Evolutionary conservation across 1,140 invertebrate species (phyloP), one percentile per base, ranked within the genome.

Genomic region (Archivesica marissinica): DNA sequence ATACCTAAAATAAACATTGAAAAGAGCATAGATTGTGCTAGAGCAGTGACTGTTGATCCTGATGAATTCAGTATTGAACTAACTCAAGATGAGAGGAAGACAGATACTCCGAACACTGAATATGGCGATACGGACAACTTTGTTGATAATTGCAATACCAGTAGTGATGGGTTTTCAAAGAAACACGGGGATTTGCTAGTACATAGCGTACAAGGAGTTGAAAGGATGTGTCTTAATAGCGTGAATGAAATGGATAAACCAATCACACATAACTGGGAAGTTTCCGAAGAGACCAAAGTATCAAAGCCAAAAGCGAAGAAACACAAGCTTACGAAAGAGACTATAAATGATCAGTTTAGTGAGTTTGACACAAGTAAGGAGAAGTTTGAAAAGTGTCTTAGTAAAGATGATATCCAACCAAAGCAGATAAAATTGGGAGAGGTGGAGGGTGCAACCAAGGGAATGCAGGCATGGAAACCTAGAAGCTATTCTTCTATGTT

Each of bases 51-150:
- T n/a, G n/a, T 70, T 39, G 66, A 70, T 33, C 66, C 66, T 38
- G 66, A 70, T 35, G 66, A 70, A 17, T 70, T 70, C 41, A 41
- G 38, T 38, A 41, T 70, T 7, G n/a, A 70, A 17, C 38, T 70
- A 3, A 35, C 66, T n/a, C n/a, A n/a, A n/a, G n/a, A n/a, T n/a
- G n/a, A n/a, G n/a, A n/a, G n/a, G n/a, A n/a, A n/a, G n/a, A n/a
- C n/a, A n/a, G n/a, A n/a, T n/a, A n/a, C n/a, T n/a, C n/a, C n/a
- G n/a, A n/a, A n/a, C n/a, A n/a, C 13, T 64, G 17, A 64, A 25
- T 2, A 33, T 17, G 7, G 25, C 13, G 41, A 38, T 70, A 30
- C 20, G 30, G 41, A n/a, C 1, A 6, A n/a, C 28, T 70, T 39
- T 70, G 66, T 70, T 13, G 66, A 70, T 70, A 13, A 39, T 38